Evolutionary conservation across 2,888 invertebrate species (phyloP).

Genomic region (Himalopsyche tibetana): DNA sequence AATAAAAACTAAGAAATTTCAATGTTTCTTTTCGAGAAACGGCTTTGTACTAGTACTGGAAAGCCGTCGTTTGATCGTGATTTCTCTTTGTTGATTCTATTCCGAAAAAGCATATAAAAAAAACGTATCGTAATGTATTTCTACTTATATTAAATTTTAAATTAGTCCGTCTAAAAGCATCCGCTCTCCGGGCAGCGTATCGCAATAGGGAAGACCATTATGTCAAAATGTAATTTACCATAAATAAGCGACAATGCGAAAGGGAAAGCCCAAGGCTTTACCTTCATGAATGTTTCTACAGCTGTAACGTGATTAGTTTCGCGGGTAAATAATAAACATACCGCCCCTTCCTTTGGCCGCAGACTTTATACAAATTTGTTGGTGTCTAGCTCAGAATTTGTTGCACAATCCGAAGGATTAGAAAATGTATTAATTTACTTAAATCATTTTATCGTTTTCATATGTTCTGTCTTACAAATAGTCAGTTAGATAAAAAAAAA

Average conservation of each 20-base stretch:
- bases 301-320: conserved; percentile 48
- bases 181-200: conserved; percentile 26
- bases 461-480: no score
- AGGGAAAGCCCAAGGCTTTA: conserved; percentile 47
- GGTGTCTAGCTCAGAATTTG: background rate
- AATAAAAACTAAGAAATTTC: no score
- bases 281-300: conserved; percentile 46
- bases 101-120: background rate
- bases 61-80: no score
- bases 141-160: conserved; percentile 43
- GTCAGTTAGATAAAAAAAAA: no score
- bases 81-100: background rate
- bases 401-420: background rate
- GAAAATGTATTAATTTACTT: no score
- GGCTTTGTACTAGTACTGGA: no score
- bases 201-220: conserved; percentile 39
- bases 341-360: conserved; percentile 24
- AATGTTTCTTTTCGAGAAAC: no score
- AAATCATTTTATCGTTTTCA: no score
- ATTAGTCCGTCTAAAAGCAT: conserved; percentile 38
- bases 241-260: conserved; percentile 45
- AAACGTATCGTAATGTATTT: conserved; percentile 3
- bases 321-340: conserved; percentile 48
- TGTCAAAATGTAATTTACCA: conserved; percentile 51
- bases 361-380: conserved; percentile 36